Percentiles rank a stretch among this genome's conserved stretches.
Evolutionary conservation across 2,797 vertebrate species (phyloP).

Genomic region (Melanotaenia parkinsoni): DNA sequence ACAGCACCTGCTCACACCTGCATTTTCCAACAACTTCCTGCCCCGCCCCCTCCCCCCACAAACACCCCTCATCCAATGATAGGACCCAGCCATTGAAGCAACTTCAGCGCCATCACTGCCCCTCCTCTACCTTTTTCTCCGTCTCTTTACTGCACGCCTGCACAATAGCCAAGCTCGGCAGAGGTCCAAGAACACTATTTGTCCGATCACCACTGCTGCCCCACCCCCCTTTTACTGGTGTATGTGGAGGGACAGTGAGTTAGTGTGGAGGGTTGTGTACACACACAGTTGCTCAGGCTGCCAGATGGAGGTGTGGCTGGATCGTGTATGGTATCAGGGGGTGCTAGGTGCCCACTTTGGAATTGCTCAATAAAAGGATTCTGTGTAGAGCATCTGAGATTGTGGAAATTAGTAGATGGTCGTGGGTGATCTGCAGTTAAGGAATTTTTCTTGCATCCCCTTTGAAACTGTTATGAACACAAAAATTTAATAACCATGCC

Average conservation of each 20-base stretch:
- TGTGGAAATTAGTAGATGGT: constrained; percentile 4
- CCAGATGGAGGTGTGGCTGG: constrained; percentile 46
- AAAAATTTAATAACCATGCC: constrained; percentile 6
- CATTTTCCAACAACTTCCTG: constrained; percentile 66
- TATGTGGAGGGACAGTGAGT: constrained; percentile 49
- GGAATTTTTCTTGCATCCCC: background rate
- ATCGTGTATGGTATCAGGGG: constrained; percentile 48
- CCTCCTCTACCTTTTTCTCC: constrained; percentile 55
- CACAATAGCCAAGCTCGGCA: constrained; percentile 73
- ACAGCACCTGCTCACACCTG: constrained; percentile 38
- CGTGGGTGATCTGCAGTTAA: background rate
- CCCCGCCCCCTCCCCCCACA: constrained; percentile 36
- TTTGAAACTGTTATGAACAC: background rate
- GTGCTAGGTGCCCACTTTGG: constrained; percentile 15
- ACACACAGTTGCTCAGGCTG: constrained; percentile 32
- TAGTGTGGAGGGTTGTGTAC: constrained; percentile 19
- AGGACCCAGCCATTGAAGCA: constrained; percentile 61
- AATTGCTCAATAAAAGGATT: constrained; percentile 12
- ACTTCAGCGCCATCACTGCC: constrained; percentile 47
- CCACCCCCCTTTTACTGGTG: constrained; percentile 62
- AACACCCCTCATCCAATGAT: constrained; percentile 50
- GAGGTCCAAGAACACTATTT: constrained; percentile 75
- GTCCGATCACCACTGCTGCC: constrained; percentile 63
- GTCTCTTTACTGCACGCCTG: constrained; percentile 57
- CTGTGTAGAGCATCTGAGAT: constrained; percentile 10